Conservation (phyloP, 2,888 invertebrate genomes). For the Germaria angustata region DNA sequence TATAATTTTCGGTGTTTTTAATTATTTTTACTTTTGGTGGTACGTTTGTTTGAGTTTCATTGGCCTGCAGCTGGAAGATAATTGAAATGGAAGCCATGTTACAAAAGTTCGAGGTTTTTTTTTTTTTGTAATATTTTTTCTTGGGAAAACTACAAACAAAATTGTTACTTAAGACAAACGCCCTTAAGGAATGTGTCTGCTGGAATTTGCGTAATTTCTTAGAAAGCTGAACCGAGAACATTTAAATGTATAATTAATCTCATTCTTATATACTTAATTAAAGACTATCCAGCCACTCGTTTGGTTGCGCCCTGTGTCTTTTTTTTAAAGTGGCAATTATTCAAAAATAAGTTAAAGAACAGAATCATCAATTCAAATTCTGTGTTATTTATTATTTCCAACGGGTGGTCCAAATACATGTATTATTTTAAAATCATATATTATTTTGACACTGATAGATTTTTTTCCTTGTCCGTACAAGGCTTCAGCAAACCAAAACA, state of each 20-base stretch:
- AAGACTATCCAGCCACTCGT: not conserved
- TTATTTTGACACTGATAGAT: no score
- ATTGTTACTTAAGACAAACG: not conserved
- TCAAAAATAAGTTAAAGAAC: not conserved
- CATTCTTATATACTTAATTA: not conserved
- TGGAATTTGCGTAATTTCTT: slow-evolving; percentile 15
- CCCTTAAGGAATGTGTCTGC: not conserved
- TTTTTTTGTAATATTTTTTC: not conserved
- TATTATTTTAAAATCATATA: no score
- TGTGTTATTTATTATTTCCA: not conserved
- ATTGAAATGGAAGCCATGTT: slow-evolving; percentile 19
- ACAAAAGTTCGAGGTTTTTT: not conserved
- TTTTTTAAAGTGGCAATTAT: not conserved
- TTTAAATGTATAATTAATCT: slow-evolving; percentile 24
- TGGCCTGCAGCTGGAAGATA: slow-evolving; percentile 39
- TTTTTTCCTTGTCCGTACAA: no score
- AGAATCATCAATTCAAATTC: not conserved
- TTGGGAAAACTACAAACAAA: not conserved
- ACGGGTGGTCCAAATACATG: no score
- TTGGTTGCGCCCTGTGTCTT: no score
- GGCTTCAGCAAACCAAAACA: no score
- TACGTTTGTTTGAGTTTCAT: not conserved
- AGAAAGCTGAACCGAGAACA: not conserved
- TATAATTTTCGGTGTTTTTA: not conserved
- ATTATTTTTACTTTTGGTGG: not conserved